These are phyloP conservation scores for Egretta garzetta DNA, from an alignment of 2,113 vertebrate species.

Conservation along the genomic window DNA sequence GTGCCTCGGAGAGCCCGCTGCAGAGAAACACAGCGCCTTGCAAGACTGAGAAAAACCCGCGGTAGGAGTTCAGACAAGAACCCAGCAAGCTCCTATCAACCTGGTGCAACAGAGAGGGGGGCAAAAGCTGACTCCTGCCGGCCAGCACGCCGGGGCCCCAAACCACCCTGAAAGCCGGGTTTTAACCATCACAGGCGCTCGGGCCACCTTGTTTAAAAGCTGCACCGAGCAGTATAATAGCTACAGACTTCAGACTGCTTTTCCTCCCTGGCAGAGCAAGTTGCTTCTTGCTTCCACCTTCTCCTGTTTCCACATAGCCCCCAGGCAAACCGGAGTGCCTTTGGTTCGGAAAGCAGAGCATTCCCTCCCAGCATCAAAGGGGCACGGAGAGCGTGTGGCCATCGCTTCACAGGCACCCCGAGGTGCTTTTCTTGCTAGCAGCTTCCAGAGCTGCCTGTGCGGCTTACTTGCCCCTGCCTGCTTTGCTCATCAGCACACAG, in stretches of 20 bases:
- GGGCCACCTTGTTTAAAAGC: background rate
- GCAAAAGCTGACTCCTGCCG: background rate
- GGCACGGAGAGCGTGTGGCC: rapidly evolving
- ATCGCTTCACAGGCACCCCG: background rate
- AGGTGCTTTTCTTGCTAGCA: background rate
- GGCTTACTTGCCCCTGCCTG: conserved; percentile 27
- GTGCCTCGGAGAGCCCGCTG: background rate
- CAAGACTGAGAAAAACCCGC: background rate
- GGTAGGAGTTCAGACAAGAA: background rate
- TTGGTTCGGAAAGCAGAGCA: background rate
- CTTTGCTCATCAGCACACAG: background rate
- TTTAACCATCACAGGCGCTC: background rate
- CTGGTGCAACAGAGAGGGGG: background rate
- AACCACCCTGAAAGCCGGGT: background rate
- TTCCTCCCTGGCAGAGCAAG: conserved; percentile 14
- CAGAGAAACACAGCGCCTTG: background rate
- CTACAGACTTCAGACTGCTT: background rate
- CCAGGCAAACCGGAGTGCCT: background rate
- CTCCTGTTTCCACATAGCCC: conserved; percentile 20
- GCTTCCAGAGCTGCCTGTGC: background rate
- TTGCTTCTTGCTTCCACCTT: conserved; percentile 36
- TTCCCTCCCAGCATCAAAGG: conserved; percentile 37
- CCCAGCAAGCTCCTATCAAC: background rate
- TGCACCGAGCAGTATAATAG: background rate
- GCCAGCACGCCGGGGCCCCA: background rate